Percentiles rank a stretch among this genome's conserved stretches.
Conservation (phyloP, 37 sponge, comb jelly and placozoan genomes). For the Eunapius fragilis region DNA sequence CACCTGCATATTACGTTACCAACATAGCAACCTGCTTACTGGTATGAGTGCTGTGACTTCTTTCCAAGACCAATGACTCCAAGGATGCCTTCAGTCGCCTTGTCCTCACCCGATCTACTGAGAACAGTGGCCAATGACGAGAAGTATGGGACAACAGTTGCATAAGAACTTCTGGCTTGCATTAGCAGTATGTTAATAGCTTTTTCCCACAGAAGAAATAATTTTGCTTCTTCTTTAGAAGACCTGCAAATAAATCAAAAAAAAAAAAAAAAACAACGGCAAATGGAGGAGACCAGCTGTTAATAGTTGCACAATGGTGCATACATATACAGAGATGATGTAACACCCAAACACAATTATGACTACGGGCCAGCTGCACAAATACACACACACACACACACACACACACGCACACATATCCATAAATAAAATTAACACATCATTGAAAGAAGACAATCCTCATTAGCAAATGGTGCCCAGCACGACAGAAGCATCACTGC, state of each 20-base stretch:
- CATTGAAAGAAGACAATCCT: too few relatives aligned
- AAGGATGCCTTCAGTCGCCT: slow-evolving; percentile 81
- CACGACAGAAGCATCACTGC: too few relatives aligned
- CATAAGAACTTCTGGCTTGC: slow-evolving; percentile 43
- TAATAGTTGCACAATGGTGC: too few relatives aligned
- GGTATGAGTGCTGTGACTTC: slow-evolving; percentile 63
- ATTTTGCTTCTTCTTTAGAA: slow-evolving; percentile 55
- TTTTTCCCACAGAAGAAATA: slow-evolving; percentile 81
- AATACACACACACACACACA: too few relatives aligned
- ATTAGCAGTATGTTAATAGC: slow-evolving; percentile 54
- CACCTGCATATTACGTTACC: too few relatives aligned
- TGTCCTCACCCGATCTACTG: slow-evolving; percentile 74
- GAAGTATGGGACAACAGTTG: slow-evolving; percentile 47
- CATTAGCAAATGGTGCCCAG: too few relatives aligned
- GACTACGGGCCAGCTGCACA: background rate
- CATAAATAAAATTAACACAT: too few relatives aligned
- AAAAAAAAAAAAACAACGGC: background rate
- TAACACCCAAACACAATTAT: background rate
- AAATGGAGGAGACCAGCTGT: too few relatives aligned
- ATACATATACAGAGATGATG: too few relatives aligned
- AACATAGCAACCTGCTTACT: slow-evolving; percentile 44
- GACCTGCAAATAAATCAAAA: background rate
- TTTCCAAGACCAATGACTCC: slow-evolving; percentile 88
- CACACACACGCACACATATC: too few relatives aligned
- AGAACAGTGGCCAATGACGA: slow-evolving; percentile 46